These are phyloP conservation scores for Polypedilum pembai DNA, from an alignment of 1,140 invertebrate species.

Conservation along the genomic window DNA sequence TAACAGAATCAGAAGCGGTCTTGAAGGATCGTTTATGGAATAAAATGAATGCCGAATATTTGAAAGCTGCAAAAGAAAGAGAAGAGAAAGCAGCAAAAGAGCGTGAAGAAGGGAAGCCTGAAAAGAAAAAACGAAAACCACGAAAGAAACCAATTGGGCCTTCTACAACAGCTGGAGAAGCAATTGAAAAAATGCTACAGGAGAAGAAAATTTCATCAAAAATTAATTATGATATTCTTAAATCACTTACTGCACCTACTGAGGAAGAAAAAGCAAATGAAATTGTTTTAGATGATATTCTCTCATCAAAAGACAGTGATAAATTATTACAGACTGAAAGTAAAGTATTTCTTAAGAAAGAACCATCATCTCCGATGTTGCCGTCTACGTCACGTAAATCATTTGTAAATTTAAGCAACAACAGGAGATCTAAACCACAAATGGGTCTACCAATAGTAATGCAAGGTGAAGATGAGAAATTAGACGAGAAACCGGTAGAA, in stretches of 20 bases:
- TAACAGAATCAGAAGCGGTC: conserved; percentile 69
- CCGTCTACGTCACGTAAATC: background rate
- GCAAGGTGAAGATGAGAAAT: background rate
- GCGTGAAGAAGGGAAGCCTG: conserved; percentile 69
- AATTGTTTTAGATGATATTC: background rate
- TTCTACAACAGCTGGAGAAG: conserved; percentile 80
- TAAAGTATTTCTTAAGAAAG: no score
- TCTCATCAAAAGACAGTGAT: no score
- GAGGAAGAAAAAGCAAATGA: background rate
- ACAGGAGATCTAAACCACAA: background rate
- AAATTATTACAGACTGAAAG: no score
- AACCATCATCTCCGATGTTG: no score
- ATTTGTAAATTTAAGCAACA: conserved; percentile 1
- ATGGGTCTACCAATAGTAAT: background rate
- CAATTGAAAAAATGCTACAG: conserved; percentile 89
- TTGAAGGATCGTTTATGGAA: conserved; percentile 79
- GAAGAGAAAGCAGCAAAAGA: conserved; percentile 67
- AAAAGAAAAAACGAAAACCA: conserved; percentile 61
- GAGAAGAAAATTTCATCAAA: conserved; percentile 93
- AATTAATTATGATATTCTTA: conserved; percentile 96
- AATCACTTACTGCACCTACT: conserved; percentile 37
- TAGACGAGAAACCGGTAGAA: background rate
- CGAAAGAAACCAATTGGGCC: conserved; percentile 52
- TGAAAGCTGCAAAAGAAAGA: conserved; percentile 76
- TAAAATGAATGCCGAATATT: conserved; percentile 72